These are phyloP conservation scores for Enteromius afrohamiltoni DNA, from an alignment of 2,797 vertebrate genomes.

Conservation along the genomic window DNA sequence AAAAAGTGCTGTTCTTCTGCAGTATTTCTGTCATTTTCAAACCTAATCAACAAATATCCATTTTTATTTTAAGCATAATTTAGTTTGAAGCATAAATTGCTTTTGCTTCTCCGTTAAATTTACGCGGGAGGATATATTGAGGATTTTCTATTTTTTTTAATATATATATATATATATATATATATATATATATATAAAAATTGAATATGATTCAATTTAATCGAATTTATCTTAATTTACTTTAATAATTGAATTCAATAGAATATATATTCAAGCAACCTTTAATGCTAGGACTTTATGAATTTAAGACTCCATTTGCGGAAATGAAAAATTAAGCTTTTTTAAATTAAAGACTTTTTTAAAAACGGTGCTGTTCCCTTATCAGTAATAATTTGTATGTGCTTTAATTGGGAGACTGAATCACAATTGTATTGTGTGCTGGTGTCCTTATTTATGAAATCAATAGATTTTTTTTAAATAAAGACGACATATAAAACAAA, in stretches of 20 bases:
- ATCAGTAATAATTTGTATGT: neutral
- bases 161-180: too few species aligned
- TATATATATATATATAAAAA: too few species aligned
- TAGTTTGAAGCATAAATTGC: too few species aligned
- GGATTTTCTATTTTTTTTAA: too few species aligned
- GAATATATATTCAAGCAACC: neutral
- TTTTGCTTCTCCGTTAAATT: neutral
- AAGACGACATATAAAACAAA: too few species aligned
- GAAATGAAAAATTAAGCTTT: too few species aligned
- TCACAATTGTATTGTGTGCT: conserved; percentile 80
- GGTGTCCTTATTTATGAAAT: too few species aligned
- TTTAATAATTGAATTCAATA: too few species aligned
- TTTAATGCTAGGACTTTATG: neutral
- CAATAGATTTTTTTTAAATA: too few species aligned
- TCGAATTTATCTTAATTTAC: too few species aligned
- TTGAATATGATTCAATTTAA: too few species aligned
- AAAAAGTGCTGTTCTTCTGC: neutral
- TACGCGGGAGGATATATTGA: neutral
- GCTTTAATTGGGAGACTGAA: neutral
- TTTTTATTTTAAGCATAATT: neutral
- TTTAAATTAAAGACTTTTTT: neutral
- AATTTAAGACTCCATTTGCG: too few species aligned
- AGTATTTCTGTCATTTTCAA: neutral
- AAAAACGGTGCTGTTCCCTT: neutral
- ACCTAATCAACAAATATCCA: neutral